These are phyloP conservation scores for Psophia crepitans DNA, from an alignment of 2,113 vertebrate species.

Conservation along the genomic window DNA sequence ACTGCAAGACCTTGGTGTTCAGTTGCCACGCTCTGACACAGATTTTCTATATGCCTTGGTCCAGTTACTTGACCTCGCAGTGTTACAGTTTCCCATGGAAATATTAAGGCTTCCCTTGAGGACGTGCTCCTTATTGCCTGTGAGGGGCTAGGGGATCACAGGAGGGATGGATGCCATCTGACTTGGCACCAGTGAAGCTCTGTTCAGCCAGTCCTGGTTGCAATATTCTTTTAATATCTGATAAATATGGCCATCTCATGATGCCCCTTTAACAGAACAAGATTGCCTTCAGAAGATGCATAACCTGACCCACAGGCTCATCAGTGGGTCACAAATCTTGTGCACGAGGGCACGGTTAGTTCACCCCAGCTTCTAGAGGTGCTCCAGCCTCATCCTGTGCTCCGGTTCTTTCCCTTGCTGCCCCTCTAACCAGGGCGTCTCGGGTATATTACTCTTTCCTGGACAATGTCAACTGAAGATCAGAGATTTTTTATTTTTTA, in stretches of 20 bases:
- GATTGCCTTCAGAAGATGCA: background rate
- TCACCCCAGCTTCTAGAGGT: background rate
- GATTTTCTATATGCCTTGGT: background rate
- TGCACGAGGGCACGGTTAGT: rapidly evolving
- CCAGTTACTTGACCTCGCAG: background rate
- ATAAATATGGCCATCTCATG: background rate
- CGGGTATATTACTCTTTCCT: background rate
- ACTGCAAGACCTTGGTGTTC: background rate
- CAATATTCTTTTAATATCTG: background rate
- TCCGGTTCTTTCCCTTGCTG: background rate
- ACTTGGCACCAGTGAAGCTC: background rate
- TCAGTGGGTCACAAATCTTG: background rate
- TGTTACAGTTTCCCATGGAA: background rate
- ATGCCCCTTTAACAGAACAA: background rate
- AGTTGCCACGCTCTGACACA: rapidly evolving
- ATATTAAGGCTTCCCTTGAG: background rate
- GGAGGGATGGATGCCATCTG: background rate
- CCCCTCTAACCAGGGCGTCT: background rate
- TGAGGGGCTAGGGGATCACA: background rate
- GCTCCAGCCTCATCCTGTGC: background rate
- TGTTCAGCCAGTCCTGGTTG: background rate
- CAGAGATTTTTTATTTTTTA: background rate
- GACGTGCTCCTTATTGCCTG: background rate
- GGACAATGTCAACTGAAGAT: background rate
- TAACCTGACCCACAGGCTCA: background rate